phyloP scores from a whole-genome alignment of 2,888 invertebrate species.

The Orchesella flavescens region DNA sequence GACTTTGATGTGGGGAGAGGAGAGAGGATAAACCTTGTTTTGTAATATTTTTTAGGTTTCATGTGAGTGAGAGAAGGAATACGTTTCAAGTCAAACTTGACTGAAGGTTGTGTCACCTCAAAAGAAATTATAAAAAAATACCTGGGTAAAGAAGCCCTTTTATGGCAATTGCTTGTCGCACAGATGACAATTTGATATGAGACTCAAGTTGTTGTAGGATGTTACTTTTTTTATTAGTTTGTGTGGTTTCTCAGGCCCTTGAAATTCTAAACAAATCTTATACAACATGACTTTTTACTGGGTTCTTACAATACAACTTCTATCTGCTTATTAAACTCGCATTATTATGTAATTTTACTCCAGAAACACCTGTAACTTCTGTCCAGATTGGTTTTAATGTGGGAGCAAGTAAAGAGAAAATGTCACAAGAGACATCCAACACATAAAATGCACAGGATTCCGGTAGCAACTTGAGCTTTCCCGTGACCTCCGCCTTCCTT shows the following conservation, averaged over 20 bases:
- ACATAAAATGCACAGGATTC: too few relatives aligned
- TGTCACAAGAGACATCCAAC: too few relatives aligned
- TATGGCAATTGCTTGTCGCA: background rate
- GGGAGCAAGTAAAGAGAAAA: too few relatives aligned
- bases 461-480: background rate
- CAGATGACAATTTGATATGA: too few relatives aligned
- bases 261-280: background rate
- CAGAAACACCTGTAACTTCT: slow-evolving; percentile 2
- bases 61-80: background rate
- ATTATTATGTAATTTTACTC: slow-evolving; percentile 7
- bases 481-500: background rate
- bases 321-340: slow-evolving; percentile 5
- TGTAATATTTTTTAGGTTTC: background rate
- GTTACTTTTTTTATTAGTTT: background rate
- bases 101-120: too few relatives aligned
- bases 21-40: background rate
- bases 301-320: too few relatives aligned
- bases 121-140: background rate
- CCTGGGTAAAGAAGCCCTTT: background rate
- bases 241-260: slow-evolving; percentile 7
- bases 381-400: slow-evolving; percentile 1
- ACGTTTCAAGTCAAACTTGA: too few relatives aligned
- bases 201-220: background rate
- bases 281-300: background rate
- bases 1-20: background rate